These are phyloP conservation scores for Microcebus murinus DNA, from an alignment of 2,113 vertebrate species.

Conservation along the genomic window DNA sequence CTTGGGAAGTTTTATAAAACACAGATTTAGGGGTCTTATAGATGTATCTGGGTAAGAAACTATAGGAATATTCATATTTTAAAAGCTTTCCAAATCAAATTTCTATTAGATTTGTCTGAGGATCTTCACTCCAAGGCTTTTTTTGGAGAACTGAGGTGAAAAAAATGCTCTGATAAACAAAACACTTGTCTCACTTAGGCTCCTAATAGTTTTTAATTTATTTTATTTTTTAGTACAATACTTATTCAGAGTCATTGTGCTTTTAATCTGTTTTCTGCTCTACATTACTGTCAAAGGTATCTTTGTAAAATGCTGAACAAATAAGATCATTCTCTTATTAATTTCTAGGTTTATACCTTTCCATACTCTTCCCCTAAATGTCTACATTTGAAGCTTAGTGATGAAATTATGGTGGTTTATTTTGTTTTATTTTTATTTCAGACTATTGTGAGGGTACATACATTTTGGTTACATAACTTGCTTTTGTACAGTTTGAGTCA, in stretches of 20 bases:
- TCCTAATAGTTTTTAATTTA: neutral
- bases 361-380: neutral
- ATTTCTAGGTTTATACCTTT: neutral
- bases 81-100: neutral
- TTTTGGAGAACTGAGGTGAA: neutral
- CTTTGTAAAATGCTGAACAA: neutral
- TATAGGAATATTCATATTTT: neutral
- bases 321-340: neutral
- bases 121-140: neutral
- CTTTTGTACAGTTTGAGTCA: too few species aligned
- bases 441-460: too few species aligned
- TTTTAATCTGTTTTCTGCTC: neutral
- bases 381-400: neutral
- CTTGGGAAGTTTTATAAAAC: neutral
- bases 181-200: neutral
- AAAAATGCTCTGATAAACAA: neutral
- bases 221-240: neutral
- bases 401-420: neutral
- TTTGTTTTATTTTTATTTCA: too few species aligned
- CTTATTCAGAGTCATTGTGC: neutral
- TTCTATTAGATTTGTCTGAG: neutral
- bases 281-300: neutral
- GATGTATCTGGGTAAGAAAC: neutral
- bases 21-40: neutral
- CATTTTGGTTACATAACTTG: too few species aligned